Base-by-base conservation (phyloP, 2,113 vertebrate species). In the Tautogolabrus adspersus region DNA sequence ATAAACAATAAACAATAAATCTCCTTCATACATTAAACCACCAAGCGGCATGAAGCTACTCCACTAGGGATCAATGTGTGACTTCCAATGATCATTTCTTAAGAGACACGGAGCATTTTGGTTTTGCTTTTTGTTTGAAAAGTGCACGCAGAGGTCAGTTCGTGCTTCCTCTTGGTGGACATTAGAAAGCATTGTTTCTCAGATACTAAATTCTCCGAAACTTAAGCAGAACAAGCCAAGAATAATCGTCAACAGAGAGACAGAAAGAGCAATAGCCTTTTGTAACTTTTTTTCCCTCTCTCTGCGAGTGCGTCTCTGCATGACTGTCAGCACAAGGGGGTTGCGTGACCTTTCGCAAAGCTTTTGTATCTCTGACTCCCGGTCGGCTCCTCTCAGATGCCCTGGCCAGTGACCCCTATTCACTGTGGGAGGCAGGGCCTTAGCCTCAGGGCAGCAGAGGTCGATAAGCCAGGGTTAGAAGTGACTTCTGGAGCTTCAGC, bases 311-410 rank as follows among this genome's bases (percentile, higher is more conserved):
- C 72, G 58, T 71, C 64, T 75, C 37, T 72, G 72, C 52, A 62
- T 84, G 74, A 62, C 59, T 47, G 73, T 71, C 26, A 58, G 69
- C 54, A 55, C 65, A 67, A 47, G 21, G 23, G 44, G 22, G 51
- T 12, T 42, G 83, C 19, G 3, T 60, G 86, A 86, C 82, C 81
- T 92, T 87, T 75, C 21, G 30, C 51, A 60, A 49, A 74, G 55
- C 59, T 61, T 26, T 56, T 66, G 67, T 62, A 23, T 59, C 55
- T 74, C 10, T 47, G 42, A 75, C 58, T 79, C 79, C 55, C 44
- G 7, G 34, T 59, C 54, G 51, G 49, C 66, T 47, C 30, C 79
- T 87, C 60, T 72, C 74, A 73, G 56, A 75, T 59, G 73, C 62
- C 59, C 58, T 16, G 65, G 47, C 13, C 40, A 44, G 26, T 83